A percentile compares a stretch with the other conserved stretches of the same genome.
Conservation (phyloP, 2,888 invertebrate species). For the Amphipyra tragopoginis region DNA sequence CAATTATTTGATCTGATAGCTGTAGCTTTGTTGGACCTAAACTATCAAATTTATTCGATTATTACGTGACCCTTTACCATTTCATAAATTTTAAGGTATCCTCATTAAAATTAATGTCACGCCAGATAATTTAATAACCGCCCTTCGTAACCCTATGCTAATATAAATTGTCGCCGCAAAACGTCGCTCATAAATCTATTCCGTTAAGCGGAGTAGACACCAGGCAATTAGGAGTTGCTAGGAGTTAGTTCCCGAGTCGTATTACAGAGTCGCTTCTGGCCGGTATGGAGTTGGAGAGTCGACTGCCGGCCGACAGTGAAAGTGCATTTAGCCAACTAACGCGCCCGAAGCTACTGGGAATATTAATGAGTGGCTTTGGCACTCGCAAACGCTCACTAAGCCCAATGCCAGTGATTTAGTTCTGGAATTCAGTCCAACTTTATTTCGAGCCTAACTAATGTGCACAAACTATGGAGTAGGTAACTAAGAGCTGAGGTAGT, state of each 20-base stretch:
- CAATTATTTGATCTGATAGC: slow-evolving; percentile 14
- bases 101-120: slow-evolving; percentile 63
- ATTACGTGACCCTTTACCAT: slow-evolving; percentile 35
- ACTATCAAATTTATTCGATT: slow-evolving; percentile 44
- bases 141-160: slow-evolving; percentile 59
- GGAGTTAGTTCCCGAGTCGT: slow-evolving; percentile 66
- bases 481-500: slow-evolving; percentile 25
- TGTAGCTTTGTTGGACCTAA: slow-evolving; percentile 2
- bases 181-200: slow-evolving; percentile 76
- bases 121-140: slow-evolving; percentile 68
- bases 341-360: slow-evolving; percentile 73
- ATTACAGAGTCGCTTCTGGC: slow-evolving; percentile 69
- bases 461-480: slow-evolving; percentile 38
- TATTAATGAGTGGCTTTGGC: slow-evolving; percentile 77
- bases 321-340: slow-evolving; percentile 82
- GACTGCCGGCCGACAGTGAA: slow-evolving; percentile 76
- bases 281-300: slow-evolving; percentile 61
- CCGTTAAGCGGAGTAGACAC: slow-evolving; percentile 71
- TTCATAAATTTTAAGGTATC: slow-evolving; percentile 45
- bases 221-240: slow-evolving; percentile 65
- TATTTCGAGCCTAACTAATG: slow-evolving; percentile 56
- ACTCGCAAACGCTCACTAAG: slow-evolving; percentile 58
- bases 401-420: slow-evolving; percentile 57
- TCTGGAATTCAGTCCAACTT: slow-evolving; percentile 54
- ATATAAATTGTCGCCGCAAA: slow-evolving; percentile 70